Evolutionary conservation across 2,797 vertebrate species (phyloP).

Genomic region (Helostoma temminkii): DNA sequence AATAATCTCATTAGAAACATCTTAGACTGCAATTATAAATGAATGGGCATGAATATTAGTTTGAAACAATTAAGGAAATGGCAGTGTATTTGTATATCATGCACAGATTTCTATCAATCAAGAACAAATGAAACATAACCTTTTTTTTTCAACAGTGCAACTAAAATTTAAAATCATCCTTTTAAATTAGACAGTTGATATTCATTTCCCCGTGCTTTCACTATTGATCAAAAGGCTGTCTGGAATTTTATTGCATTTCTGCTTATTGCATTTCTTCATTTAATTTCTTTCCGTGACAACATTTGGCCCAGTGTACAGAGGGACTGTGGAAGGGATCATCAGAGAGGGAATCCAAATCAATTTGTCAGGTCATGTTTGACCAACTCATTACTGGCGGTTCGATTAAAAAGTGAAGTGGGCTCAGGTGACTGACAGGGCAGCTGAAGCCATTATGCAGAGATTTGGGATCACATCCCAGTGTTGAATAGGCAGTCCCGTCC

Average conservation of each 20-base stretch:
- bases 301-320: constrained; percentile 52
- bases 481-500: constrained; percentile 64
- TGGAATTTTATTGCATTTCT: constrained; percentile 65
- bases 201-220: constrained; percentile 42
- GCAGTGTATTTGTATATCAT: constrained; percentile 14
- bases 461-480: constrained; percentile 74
- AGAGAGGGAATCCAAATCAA: constrained; percentile 83
- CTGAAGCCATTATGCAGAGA: constrained; percentile 79
- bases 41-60: constrained; percentile 46
- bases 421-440: constrained; percentile 84
- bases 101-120: constrained; percentile 25
- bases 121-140: no score
- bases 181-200: constrained; percentile 43
- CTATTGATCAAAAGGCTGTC: constrained; percentile 64
- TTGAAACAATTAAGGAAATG: constrained; percentile 22
- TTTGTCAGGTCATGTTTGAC: constrained; percentile 81
- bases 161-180: constrained; percentile 42
- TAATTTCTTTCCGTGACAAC: constrained; percentile 58
- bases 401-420: constrained; percentile 71
- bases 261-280: constrained; percentile 73
- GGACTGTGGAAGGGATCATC: constrained; percentile 64
- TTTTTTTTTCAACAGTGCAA: constrained; percentile 12
- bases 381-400: constrained; percentile 75
- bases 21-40: constrained; percentile 30
- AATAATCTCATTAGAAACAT: no score